Evolutionary conservation across 2,888 invertebrate genomes (phyloP).

Genomic region (Hermaeophaga mercurialis): DNA sequence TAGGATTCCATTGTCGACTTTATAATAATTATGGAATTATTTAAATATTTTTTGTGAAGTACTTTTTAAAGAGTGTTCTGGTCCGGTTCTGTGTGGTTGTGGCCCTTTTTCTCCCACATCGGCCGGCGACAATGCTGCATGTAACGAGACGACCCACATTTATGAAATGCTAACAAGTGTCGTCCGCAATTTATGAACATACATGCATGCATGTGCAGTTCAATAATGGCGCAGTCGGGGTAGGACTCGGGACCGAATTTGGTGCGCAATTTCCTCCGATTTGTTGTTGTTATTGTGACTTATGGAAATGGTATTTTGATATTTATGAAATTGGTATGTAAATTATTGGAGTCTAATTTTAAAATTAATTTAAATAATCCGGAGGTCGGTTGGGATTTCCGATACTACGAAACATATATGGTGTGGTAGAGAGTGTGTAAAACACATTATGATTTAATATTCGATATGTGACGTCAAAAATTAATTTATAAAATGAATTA

Average conservation of each 20-base stretch:
- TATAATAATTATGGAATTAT: too few relatives aligned
- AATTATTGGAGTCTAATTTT: not conserved
- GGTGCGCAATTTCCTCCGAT: conserved; percentile 3
- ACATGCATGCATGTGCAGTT: conserved; percentile 25
- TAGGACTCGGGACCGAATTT: conserved; percentile 2
- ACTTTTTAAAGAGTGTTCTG: not conserved
- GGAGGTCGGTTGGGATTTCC: not conserved
- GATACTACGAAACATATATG: too few relatives aligned
- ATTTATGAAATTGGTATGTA: not conserved
- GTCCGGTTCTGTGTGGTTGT: not conserved
- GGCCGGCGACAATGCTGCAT: conserved; percentile 16
- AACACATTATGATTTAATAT: too few relatives aligned
- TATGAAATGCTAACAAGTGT: conserved; percentile 32
- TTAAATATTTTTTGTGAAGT: too few relatives aligned
- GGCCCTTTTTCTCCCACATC: not conserved
- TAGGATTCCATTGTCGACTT: too few relatives aligned
- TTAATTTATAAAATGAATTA: too few relatives aligned
- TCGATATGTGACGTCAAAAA: too few relatives aligned
- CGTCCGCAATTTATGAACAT: conserved; percentile 22
- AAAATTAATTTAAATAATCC: not conserved
- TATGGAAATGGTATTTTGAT: not conserved
- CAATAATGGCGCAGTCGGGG: conserved; percentile 22
- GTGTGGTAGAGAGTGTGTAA: too few relatives aligned
- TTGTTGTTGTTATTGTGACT: not conserved
- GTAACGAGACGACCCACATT: conserved; percentile 22